These are phyloP conservation scores for Butorides virescens DNA, from an alignment of 2,113 vertebrate species.

Conservation along the genomic window DNA sequence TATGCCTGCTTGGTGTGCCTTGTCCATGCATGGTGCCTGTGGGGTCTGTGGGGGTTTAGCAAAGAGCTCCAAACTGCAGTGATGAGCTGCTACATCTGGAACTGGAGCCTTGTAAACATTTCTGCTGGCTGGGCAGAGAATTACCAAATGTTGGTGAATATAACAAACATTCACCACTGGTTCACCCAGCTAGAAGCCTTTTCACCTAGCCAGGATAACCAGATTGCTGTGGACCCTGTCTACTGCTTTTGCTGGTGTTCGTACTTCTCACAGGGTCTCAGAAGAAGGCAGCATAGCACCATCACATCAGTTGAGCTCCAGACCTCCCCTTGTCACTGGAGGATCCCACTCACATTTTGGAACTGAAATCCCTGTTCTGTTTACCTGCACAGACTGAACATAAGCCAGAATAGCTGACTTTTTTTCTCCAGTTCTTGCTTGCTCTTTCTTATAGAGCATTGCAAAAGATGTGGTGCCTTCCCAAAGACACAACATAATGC, in stretches of 20 bases:
- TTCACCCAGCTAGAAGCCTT: not conserved
- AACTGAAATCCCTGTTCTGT: not conserved
- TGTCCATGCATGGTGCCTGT: not conserved
- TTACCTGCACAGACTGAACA: not conserved
- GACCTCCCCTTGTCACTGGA: not conserved
- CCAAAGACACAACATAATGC: not conserved
- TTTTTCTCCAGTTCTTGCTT: not conserved
- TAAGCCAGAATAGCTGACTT: not conserved
- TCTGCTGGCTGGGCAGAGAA: not conserved
- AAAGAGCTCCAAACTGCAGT: not conserved
- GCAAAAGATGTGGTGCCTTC: not conserved
- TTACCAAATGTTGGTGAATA: not conserved
- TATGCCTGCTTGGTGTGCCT: not conserved
- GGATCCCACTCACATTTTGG: not conserved
- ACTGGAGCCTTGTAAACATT: not conserved
- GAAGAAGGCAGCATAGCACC: not conserved
- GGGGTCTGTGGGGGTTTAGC: not conserved
- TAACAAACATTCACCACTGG: not conserved
- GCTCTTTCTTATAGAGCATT: not conserved
- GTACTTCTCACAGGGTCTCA: not conserved
- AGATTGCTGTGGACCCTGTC: not conserved
- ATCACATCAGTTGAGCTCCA: accelerated
- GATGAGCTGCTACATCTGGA: not conserved
- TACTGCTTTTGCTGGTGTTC: not conserved
- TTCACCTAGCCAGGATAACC: not conserved